Evolutionary conservation across 2,888 invertebrate species (phyloP).

Genomic region (Rhamnusium bicolor): DNA sequence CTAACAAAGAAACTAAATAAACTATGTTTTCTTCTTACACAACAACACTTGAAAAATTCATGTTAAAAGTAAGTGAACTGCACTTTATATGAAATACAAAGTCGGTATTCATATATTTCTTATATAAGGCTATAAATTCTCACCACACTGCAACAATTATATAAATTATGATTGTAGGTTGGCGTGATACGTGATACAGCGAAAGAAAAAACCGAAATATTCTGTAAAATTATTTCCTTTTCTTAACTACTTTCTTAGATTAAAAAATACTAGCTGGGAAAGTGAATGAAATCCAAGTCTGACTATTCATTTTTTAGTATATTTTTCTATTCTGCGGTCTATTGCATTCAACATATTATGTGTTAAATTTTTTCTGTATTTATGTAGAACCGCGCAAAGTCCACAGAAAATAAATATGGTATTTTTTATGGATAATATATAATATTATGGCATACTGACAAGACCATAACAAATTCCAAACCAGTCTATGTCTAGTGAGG

Average conservation of each 20-base stretch:
- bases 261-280: background rate
- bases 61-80: no score
- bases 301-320: background rate
- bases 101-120: background rate
- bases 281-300: background rate
- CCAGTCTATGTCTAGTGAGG: no score
- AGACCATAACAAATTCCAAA: no score
- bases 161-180: constrained; percentile 36
- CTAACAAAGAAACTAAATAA: no score
- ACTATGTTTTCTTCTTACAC: no score
- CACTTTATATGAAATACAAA: background rate
- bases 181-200: constrained; percentile 35
- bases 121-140: constrained; percentile 2
- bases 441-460: no score
- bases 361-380: background rate
- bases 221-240: background rate
- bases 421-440: no score
- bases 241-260: background rate
- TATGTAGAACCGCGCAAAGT: background rate
- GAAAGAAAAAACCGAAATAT: constrained; percentile 18
- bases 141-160: constrained; percentile 30
- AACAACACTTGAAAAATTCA: no score
- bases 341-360: background rate
- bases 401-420: no score
- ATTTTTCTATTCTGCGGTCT: background rate